These are phyloP conservation scores for Penaeus japonicus DNA, from an alignment of 1,140 invertebrate genomes.

Conservation along the genomic window DNA sequence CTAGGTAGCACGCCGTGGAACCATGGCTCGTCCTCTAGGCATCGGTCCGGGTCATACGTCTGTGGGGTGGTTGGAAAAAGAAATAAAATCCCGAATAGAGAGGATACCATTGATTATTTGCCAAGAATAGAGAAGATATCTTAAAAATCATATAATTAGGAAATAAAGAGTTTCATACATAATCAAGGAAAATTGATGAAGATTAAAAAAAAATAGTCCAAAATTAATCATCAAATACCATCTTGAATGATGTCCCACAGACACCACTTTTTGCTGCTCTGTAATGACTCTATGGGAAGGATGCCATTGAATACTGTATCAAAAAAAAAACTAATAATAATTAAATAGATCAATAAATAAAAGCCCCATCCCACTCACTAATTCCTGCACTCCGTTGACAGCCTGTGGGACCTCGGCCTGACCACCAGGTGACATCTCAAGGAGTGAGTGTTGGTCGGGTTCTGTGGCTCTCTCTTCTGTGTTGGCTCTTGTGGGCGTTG, in stretches of 20 bases:
- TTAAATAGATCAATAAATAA: no score
- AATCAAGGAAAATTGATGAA: no score
- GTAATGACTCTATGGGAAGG: no score
- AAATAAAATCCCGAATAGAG: no score
- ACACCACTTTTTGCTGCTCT: no score
- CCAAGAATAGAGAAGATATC: background rate
- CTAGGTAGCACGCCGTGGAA: constrained; percentile 96
- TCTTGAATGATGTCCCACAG: no score
- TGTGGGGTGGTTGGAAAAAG: background rate
- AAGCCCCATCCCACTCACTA: constrained; percentile 27
- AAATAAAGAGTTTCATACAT: background rate
- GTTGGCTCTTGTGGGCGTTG: constrained; percentile 51
- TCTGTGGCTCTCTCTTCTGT: constrained; percentile 37
- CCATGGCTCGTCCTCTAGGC: constrained; percentile 84
- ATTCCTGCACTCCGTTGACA: constrained; percentile 50
- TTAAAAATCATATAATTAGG: background rate
- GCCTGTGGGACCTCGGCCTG: background rate
- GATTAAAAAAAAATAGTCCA: background rate
- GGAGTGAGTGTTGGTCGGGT: background rate
- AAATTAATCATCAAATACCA: no score
- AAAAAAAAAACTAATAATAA: no score
- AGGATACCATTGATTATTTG: background rate
- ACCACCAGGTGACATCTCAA: background rate
- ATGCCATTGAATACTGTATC: no score
- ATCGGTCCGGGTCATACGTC: constrained; percentile 57